Evolutionary conservation across 2,888 invertebrate species (phyloP).

Genomic region (Caenorhabditis doughertyi): DNA sequence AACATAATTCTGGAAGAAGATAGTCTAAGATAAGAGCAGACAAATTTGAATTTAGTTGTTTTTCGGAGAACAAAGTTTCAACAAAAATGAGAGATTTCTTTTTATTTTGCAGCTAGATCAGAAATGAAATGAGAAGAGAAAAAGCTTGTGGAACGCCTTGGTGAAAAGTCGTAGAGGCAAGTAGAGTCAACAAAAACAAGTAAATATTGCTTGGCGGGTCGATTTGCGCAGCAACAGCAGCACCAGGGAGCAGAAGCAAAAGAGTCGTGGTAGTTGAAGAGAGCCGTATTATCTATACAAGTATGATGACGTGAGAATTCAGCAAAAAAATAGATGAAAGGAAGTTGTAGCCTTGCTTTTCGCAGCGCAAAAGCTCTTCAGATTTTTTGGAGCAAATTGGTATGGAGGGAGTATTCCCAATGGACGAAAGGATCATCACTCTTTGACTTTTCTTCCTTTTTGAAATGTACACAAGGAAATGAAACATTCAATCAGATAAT

Average conservation of each 20-base stretch:
- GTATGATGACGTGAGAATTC: slow-evolving; percentile 38
- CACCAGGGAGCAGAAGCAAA: slow-evolving; percentile 12
- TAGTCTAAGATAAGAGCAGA: too few species aligned
- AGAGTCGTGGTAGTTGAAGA: neutral
- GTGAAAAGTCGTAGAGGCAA: slow-evolving; percentile 36
- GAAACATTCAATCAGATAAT: slow-evolving; percentile 34
- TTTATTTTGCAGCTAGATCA: slow-evolving; percentile 8
- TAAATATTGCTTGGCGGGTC: slow-evolving; percentile 48
- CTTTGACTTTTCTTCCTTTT: slow-evolving; percentile 23
- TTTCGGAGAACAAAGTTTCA: neutral
- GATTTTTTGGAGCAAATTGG: slow-evolving; percentile 15
- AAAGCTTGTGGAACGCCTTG: neutral
- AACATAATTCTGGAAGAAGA: too few species aligned
- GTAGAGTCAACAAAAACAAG: slow-evolving; percentile 60
- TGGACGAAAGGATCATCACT: slow-evolving; percentile 18
- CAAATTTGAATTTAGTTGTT: too few species aligned
- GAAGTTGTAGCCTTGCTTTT: slow-evolving; percentile 15
- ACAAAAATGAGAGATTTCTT: neutral
- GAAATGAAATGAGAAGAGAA: slow-evolving; percentile 12
- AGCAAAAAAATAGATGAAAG: neutral
- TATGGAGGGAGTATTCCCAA: slow-evolving; percentile 8
- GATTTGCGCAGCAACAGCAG: slow-evolving; percentile 43
- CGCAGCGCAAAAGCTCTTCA: slow-evolving; percentile 4
- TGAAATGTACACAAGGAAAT: slow-evolving; percentile 6
- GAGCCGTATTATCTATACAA: slow-evolving; percentile 35